Conservation (phyloP, 2,888 invertebrate species). For the Xestia sexstrigata region DNA sequence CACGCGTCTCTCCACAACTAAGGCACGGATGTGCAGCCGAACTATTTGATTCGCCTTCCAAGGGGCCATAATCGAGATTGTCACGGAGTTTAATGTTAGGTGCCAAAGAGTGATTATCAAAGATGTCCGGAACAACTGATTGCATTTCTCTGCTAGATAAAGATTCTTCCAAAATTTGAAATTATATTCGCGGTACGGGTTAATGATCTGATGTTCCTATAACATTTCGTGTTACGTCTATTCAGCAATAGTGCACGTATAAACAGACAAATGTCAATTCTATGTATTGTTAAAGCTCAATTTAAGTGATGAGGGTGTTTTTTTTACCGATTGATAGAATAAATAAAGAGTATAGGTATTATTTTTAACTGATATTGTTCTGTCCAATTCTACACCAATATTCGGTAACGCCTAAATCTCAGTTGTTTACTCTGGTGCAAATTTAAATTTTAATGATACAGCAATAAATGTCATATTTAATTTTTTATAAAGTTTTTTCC, state of each 20-base stretch:
- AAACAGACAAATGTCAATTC: slow-evolving; percentile 87
- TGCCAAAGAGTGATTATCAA: slow-evolving; percentile 91
- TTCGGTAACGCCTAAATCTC: slow-evolving; percentile 82
- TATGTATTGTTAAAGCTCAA: slow-evolving; percentile 88
- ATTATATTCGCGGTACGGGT: slow-evolving; percentile 88
- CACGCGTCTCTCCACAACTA: slow-evolving; percentile 61
- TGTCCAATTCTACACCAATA: slow-evolving; percentile 85
- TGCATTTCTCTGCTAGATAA: slow-evolving; percentile 82
- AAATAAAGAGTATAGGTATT: slow-evolving; percentile 78
- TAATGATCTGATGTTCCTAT: slow-evolving; percentile 90
- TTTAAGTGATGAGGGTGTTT: slow-evolving; percentile 87
- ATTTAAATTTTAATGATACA: slow-evolving; percentile 84
- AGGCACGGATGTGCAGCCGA: slow-evolving; percentile 78
- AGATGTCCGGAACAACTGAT: slow-evolving; percentile 86
- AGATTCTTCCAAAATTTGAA: slow-evolving; percentile 88
- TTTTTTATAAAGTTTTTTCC: slow-evolving; percentile 87
- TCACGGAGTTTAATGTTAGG: slow-evolving; percentile 84
- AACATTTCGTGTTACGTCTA: slow-evolving; percentile 82
- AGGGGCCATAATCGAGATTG: slow-evolving; percentile 76
- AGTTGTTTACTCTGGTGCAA: slow-evolving; percentile 84
- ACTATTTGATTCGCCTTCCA: slow-evolving; percentile 72
- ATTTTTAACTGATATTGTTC: slow-evolving; percentile 85
- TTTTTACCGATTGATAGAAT: slow-evolving; percentile 82
- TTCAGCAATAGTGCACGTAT: slow-evolving; percentile 80
- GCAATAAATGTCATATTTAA: slow-evolving; percentile 86